Percentiles rank a stretch among this genome's conserved stretches.
Evolutionary conservation across 2,113 vertebrate species (phyloP).

Genomic region (Tauraco erythrolophus): DNA sequence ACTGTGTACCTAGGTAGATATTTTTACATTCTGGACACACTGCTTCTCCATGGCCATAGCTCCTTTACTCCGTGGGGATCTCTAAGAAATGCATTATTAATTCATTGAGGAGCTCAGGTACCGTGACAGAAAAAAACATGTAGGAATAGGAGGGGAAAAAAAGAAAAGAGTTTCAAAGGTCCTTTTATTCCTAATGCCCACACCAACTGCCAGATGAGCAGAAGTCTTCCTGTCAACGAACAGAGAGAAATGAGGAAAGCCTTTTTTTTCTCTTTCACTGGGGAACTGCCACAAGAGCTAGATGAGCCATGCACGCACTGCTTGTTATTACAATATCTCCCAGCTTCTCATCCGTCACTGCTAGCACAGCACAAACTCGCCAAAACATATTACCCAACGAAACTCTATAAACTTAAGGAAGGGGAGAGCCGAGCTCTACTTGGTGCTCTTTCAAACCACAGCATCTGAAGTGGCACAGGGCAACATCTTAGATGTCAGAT

Average conservation of each 20-base stretch:
- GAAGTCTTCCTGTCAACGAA: background rate
- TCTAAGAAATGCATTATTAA: background rate
- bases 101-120: background rate
- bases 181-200: background rate
- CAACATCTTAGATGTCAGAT: background rate
- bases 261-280: background rate
- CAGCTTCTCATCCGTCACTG: background rate
- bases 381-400: background rate
- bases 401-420: background rate
- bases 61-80: background rate
- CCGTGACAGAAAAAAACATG: background rate
- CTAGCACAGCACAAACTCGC: background rate
- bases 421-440: background rate
- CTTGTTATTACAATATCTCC: background rate
- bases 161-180: background rate
- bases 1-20: background rate
- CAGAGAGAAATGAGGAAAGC: background rate
- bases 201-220: background rate
- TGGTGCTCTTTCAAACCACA: constrained; percentile 7
- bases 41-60: background rate
- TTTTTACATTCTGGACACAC: background rate
- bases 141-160: background rate
- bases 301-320: background rate
- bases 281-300: background rate
- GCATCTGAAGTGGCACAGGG: background rate